Base-by-base conservation (phyloP, 2,113 vertebrate species). In the Trichechus manatus region DNA sequence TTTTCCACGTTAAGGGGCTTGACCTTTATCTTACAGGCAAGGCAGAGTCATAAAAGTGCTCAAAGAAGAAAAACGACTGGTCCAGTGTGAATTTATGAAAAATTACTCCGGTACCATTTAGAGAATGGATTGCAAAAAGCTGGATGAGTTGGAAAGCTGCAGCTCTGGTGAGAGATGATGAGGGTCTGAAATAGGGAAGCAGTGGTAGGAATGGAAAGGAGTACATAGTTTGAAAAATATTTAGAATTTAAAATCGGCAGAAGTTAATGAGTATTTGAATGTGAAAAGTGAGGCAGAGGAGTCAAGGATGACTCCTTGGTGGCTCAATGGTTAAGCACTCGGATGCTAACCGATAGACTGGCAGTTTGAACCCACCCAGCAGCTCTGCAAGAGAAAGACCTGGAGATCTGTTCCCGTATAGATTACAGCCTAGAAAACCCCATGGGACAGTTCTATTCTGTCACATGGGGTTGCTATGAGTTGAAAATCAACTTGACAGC, bases 21-120 rank as follows among this genome's bases (percentile, higher is more conserved):
- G 56, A 66, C 39, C 61, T 79, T 63, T 79, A 91, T 27, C 53
- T 87, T 84, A 39, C 5, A 22, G 22, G 61, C 20, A 97, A 88
- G 53, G n/a, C 1, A 6, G 56, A 88, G 64, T 80, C 83, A 95
- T 2, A 42, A 33, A 84, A 68, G 29, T 53, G 36, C 31, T 33
- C 36, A 50, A n/a, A 25, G 14, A 5, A 70, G 44, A 53, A 61
- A 88, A 94, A 91, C 36, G n/a, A 68, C 50, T 6, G 1, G 91
- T 88, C 25, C 70, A 88, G 87, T 6, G 64, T 72, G 78, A 79
- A 42, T 95, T 87, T 83, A 79, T 91, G 25, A 88, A 95, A 95
- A 93, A 78, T n/a, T 33, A 42, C 23, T 63, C 68, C 72, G 66
- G 82, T 53, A 78, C 13, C 44, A 78, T 72, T 78, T 87, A 47